Base-by-base conservation (phyloP, 2,113 vertebrate genomes). In the Takifugu bimaculatus region DNA sequence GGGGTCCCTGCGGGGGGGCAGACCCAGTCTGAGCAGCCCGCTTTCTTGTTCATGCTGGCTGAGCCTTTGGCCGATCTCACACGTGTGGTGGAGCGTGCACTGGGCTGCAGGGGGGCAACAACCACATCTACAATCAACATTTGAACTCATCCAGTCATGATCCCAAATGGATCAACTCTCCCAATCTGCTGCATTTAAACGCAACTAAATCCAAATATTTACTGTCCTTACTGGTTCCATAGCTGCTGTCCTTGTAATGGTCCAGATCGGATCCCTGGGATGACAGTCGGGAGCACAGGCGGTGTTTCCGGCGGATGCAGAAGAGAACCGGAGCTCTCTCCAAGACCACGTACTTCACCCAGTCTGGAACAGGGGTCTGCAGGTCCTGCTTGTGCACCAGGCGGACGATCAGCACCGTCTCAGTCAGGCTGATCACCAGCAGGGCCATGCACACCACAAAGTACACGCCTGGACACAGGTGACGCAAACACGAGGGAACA, bases 401-500 rank as follows among this genome's bases (percentile, higher is more conserved):
- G 26, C 93, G 85, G 54, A 99, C 96, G 0, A 98, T 98, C 77
- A 99, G 75, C 75, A 97, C 95, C 1, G 95, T 98, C 82, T 99
- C 96, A 0, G 91, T 94, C 67, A 99, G 85, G 84, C 97, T 99
- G 85, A 98, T 92, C 64, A 99, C 96, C 13, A 99, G 89, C 60
- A 99, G 87, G 0, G 96, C 97, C 97, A 99, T 99, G 87, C 97
- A 99, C 26, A 99, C 97, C 55, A 98, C 92, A 0, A 99, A 99
- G 79, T 99, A 99, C 74, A 94, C 88, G 9, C 96, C 96, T 99
- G 82, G 0, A 50, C 13, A 48, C 35, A 69, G 60, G 26, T 1
- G 3, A 55, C 35, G 56, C 0, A 9, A 29, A 13, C 44, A 14
- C 14, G 1, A 43, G 13, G 13, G 45, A n/a, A 13, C 13, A 4